Conservation (phyloP, 2,797 vertebrate species). For the Anguilla marmorata region DNA sequence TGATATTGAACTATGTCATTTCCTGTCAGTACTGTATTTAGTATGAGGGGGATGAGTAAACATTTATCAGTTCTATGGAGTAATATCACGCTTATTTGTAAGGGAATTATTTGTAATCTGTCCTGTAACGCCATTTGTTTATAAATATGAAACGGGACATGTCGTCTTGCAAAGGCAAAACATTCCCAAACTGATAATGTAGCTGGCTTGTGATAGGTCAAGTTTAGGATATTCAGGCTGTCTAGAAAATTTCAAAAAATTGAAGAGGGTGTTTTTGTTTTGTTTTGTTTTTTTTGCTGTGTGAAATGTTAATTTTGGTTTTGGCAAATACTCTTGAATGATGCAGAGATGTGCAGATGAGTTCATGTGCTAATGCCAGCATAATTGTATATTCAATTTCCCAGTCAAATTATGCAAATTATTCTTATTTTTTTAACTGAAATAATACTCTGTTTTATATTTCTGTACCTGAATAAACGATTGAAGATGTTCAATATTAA, state of each 20-base stretch:
- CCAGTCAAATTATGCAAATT: slow-evolving; percentile 22
- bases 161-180: slow-evolving; percentile 12
- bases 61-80: neutral
- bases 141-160: slow-evolving; percentile 7
- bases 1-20: slow-evolving; percentile 25
- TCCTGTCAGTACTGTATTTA: neutral
- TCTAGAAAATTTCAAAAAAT: slow-evolving; percentile 11
- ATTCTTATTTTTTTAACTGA: slow-evolving; percentile 24
- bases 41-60: slow-evolving; percentile 18
- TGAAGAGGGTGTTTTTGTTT: neutral
- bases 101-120: slow-evolving; percentile 24
- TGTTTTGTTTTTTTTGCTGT: neutral
- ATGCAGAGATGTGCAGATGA: slow-evolving; percentile 18
- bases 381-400: slow-evolving; percentile 23
- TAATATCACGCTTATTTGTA: slow-evolving; percentile 24
- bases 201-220: slow-evolving; percentile 20
- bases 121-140: slow-evolving; percentile 16
- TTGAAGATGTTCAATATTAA: slow-evolving; percentile 17
- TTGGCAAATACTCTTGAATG: slow-evolving; percentile 10
- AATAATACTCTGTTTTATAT: slow-evolving; percentile 23
- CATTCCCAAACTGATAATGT: slow-evolving; percentile 12
- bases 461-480: slow-evolving; percentile 20
- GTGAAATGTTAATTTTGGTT: neutral
- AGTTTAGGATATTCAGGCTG: slow-evolving; percentile 10
- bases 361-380: slow-evolving; percentile 21